A percentile compares a stretch with the other conserved stretches of the same genome.
Evolutionary conservation across 2,888 invertebrate species (phyloP).

Genomic region (Camptogramma bilineatum): DNA sequence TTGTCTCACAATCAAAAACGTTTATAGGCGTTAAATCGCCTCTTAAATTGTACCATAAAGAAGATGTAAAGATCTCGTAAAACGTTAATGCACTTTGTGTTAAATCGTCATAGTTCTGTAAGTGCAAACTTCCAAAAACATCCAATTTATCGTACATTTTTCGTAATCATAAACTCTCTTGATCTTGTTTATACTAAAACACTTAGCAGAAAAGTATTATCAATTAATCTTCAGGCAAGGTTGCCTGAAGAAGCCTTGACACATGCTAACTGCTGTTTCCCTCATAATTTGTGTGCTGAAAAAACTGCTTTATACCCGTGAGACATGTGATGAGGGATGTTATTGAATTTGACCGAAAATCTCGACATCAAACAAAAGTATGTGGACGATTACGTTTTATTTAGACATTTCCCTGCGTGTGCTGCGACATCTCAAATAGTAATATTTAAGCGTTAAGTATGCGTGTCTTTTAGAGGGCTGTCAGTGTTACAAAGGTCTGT

Average conservation of each 20-base stretch:
- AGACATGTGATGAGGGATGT: background rate
- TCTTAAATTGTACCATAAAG: constrained; percentile 70
- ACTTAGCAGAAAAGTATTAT: background rate
- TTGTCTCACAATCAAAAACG: constrained; percentile 69
- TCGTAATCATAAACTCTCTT: background rate
- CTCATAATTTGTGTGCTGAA: background rate
- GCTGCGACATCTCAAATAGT: constrained; percentile 70
- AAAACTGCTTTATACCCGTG: background rate
- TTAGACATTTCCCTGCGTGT: constrained; percentile 45
- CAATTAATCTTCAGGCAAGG: background rate
- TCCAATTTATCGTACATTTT: background rate
- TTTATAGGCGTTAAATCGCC: constrained; percentile 76
- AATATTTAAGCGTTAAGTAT: constrained; percentile 78
- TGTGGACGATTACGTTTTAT: constrained; percentile 32
- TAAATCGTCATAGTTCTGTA: constrained; percentile 59
- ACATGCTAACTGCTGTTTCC: background rate
- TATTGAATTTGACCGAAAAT: background rate
- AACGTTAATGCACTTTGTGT: constrained; percentile 66
- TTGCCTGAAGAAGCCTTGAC: background rate
- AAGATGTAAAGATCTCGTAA: constrained; percentile 69
- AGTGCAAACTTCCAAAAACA: constrained; percentile 17
- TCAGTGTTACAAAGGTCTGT: constrained; percentile 78
- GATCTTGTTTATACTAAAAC: background rate
- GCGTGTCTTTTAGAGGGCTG: constrained; percentile 77
- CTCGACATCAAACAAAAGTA: constrained; percentile 12